Conservation (phyloP, 2,888 invertebrate genomes). For the Taphrorychus bicolor region DNA sequence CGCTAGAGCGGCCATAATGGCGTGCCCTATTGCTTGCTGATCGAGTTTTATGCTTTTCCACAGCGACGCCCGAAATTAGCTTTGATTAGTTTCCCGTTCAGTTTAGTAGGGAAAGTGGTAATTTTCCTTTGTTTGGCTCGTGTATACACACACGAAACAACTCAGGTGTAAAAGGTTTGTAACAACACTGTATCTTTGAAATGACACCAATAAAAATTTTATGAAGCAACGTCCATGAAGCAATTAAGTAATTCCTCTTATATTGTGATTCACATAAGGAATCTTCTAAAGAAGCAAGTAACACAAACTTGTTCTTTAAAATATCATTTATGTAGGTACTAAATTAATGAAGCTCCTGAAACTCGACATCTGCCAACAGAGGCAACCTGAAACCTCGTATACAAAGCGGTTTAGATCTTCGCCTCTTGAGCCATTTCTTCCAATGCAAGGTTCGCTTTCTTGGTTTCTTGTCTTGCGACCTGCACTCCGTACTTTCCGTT, state of each 20-base stretch:
- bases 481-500: constrained; percentile 22
- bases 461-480: constrained; percentile 19
- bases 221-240: not conserved
- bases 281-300: too few species aligned
- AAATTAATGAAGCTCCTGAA: not conserved
- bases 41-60: constrained; percentile 29
- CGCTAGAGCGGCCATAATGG: constrained; percentile 11
- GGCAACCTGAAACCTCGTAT: not conserved
- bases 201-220: not conserved
- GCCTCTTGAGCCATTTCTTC: not conserved
- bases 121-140: constrained; percentile 13
- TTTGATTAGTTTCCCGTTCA: constrained; percentile 28
- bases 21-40: constrained; percentile 7
- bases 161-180: not conserved
- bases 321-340: too few species aligned
- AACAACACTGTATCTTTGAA: not conserved
- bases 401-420: not conserved
- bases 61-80: constrained; percentile 21
- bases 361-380: not conserved
- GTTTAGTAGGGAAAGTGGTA: constrained; percentile 8
- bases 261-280: too few species aligned
- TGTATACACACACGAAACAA: not conserved
- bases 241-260: too few species aligned
- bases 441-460: constrained; percentile 22
- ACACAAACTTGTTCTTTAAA: too few species aligned